Percentiles rank a stretch among this genome's conserved stretches.
These are phyloP conservation scores for Grantiella picta DNA, from an alignment of 2,113 vertebrate species.

Conservation along the genomic window DNA sequence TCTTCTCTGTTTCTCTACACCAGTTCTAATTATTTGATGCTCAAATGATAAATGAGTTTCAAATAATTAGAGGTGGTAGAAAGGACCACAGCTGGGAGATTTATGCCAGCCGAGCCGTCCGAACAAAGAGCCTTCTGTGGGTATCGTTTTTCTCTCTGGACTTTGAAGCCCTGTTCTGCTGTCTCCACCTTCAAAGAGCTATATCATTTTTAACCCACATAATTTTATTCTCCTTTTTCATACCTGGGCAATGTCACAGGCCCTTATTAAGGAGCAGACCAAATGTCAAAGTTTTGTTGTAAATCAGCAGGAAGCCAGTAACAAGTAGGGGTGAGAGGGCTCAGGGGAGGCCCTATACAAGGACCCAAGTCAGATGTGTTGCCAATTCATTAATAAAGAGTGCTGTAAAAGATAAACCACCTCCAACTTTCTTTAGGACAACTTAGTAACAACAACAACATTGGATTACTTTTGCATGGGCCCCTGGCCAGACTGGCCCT, in stretches of 20 bases:
- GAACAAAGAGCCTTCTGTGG: constrained; percentile 59
- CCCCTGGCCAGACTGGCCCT: not conserved
- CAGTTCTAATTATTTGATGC: constrained; percentile 1
- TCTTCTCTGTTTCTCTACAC: constrained; percentile 5
- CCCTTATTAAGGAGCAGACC: constrained; percentile 52
- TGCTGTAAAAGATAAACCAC: not conserved
- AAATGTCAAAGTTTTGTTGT: constrained; percentile 19
- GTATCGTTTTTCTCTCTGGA: constrained; percentile 33
- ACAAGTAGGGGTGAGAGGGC: not conserved
- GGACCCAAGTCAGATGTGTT: constrained; percentile 1
- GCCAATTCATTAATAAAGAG: constrained; percentile 39
- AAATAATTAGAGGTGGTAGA: constrained; percentile 58
- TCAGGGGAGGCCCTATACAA: not conserved
- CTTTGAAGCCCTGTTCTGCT: constrained; percentile 37
- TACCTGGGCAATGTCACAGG: constrained; percentile 50
- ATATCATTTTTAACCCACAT: constrained; percentile 34
- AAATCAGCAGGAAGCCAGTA: constrained; percentile 42
- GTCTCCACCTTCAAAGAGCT: constrained; percentile 42
- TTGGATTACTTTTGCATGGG: constrained; percentile 11
- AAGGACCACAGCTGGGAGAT: constrained; percentile 21
- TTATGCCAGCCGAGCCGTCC: not conserved
- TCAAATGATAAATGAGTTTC: constrained; percentile 53
- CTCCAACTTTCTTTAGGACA: constrained; percentile 40
- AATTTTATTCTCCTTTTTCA: constrained; percentile 46
- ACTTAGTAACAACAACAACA: constrained; percentile 8